A percentile compares a stretch with the other conserved stretches of the same genome.
phyloP scores from a whole-genome alignment of 1,140 invertebrate species.

The Tetramorium simillimum region DNA sequence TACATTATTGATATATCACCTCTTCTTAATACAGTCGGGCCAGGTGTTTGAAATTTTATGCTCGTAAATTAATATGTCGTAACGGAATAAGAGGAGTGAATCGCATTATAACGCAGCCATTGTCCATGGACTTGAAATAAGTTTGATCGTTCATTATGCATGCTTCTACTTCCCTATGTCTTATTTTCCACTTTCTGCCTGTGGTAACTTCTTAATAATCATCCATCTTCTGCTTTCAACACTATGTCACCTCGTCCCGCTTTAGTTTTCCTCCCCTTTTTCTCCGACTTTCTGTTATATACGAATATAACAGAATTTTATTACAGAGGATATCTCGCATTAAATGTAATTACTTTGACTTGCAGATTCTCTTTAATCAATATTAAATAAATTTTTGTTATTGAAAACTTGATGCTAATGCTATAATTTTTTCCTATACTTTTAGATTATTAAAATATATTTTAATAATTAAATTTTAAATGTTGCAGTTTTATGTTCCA shows the following conservation, averaged over 20 bases:
- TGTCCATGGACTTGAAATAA: slow-evolving; percentile 56
- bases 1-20: not conserved
- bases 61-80: slow-evolving; percentile 14
- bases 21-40: not conserved
- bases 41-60: not conserved
- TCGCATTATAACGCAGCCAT: slow-evolving; percentile 37
- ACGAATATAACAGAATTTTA: slow-evolving; percentile 32
- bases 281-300: slow-evolving; percentile 17
- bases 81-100: slow-evolving; percentile 38
- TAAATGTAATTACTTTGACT: slow-evolving; percentile 6
- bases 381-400: slow-evolving; percentile 12
- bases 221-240: slow-evolving; percentile 58
- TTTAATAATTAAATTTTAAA: not conserved
- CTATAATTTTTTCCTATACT: not conserved
- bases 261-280: not conserved
- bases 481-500: not conserved
- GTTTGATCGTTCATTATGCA: slow-evolving; percentile 56
- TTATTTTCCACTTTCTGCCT: slow-evolving; percentile 55
- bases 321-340: slow-evolving; percentile 10
- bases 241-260: slow-evolving; percentile 16
- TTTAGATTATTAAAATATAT: not conserved
- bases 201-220: slow-evolving; percentile 59
- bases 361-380: not conserved
- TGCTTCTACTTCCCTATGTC: slow-evolving; percentile 48
- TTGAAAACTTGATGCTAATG: not conserved